Conservation (phyloP, 1,140 invertebrate species). For the Pogonomyrmex californicus region DNA sequence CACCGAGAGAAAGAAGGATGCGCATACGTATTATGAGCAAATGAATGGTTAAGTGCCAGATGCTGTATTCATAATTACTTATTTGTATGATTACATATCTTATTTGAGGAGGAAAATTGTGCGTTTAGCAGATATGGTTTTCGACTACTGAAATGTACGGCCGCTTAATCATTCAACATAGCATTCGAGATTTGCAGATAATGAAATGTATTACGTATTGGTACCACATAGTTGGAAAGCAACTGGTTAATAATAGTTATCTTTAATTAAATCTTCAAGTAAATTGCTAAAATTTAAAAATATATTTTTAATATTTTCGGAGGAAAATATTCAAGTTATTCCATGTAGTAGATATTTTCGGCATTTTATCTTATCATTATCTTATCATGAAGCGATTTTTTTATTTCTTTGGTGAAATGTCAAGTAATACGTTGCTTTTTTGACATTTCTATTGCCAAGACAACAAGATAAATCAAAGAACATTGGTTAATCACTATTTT, state of each 20-base stretch:
- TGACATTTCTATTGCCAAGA: constrained; percentile 36
- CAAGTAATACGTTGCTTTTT: constrained; percentile 29
- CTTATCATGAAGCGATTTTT: not conserved
- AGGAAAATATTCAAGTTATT: not conserved
- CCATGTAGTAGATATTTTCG: not conserved
- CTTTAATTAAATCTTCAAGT: too few relatives aligned
- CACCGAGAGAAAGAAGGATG: not conserved
- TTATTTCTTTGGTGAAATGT: not conserved
- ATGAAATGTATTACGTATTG: not conserved
- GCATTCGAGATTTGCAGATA: not conserved
- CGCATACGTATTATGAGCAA: not conserved
- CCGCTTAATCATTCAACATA: not conserved
- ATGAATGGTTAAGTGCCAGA: not conserved
- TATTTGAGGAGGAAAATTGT: not conserved
- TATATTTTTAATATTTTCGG: not conserved
- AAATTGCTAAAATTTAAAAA: not conserved
- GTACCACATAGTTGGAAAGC: not conserved
- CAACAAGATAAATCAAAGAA: constrained; percentile 12
- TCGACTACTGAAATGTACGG: not conserved
- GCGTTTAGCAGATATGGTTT: not conserved
- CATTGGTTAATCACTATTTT: not conserved
- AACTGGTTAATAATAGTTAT: not conserved
- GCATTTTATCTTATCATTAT: not conserved
- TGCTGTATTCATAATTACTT: not conserved
- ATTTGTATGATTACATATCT: not conserved